Conservation (phyloP, 1,140 invertebrate species). For the Drosophila albomicans region DNA sequence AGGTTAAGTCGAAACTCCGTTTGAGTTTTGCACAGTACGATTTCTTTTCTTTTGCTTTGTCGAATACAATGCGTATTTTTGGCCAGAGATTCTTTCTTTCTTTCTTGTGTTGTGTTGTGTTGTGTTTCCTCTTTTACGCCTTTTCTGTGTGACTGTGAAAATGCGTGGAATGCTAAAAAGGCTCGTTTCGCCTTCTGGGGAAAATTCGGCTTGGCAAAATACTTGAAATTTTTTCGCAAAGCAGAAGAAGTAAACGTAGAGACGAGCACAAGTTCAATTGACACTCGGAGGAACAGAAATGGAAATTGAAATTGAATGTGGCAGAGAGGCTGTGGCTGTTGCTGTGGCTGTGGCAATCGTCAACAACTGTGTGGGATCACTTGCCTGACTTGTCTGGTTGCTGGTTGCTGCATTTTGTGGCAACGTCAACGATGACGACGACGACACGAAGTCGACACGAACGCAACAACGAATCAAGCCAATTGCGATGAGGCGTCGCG, state of each 20-base stretch:
- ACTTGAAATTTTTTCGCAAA: conserved; percentile 56
- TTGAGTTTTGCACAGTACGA: too few species aligned
- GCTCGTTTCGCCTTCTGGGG: conserved; percentile 38
- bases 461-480: conserved; percentile 18
- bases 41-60: neutral
- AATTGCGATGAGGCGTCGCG: conserved; percentile 19
- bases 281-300: conserved; percentile 22
- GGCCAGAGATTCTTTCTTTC: conserved; percentile 11
- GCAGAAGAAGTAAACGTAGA: too few species aligned
- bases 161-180: conserved; percentile 74
- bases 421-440: conserved; percentile 23
- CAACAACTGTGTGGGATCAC: conserved; percentile 19
- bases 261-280: conserved; percentile 31
- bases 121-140: neutral
- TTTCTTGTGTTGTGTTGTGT: neutral
- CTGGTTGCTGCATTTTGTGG: conserved; percentile 6
- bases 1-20: conserved; percentile 64
- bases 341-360: neutral
- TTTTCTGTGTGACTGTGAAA: conserved; percentile 32
- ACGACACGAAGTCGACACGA: conserved; percentile 6
- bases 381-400: neutral
- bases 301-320: neutral
- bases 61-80: neutral
- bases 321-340: neutral
- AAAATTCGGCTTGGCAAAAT: conserved; percentile 50